A percentile compares a stretch with the other conserved stretches of the same genome.
Conservation (phyloP, 2,113 vertebrate species). For the Stigmatopora nigra region DNA sequence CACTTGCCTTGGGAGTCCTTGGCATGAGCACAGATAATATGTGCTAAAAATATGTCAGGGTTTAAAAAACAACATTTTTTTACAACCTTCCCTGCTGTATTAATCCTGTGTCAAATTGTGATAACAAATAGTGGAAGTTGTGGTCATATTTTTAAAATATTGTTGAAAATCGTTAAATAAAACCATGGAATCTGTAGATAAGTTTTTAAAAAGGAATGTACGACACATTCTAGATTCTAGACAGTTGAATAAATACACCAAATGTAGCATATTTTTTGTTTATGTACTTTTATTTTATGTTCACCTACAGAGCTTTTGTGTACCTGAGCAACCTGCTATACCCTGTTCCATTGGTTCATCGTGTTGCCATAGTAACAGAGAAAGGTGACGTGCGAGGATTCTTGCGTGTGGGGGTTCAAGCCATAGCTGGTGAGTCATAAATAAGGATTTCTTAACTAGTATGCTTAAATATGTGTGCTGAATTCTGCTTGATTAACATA, state of each 20-base stretch:
- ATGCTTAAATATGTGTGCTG: too few species aligned
- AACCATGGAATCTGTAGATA: not conserved
- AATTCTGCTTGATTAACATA: not conserved
- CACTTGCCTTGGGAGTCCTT: conserved; percentile 35
- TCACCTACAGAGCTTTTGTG: conserved; percentile 82
- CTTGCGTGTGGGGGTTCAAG: conserved; percentile 93
- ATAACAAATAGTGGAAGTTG: conserved; percentile 20
- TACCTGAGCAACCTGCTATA: conserved; percentile 98
- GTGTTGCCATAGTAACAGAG: conserved; percentile 92
- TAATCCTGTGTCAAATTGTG: conserved; percentile 8
- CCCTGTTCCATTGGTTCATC: conserved; percentile 91
- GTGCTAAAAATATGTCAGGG: conserved; percentile 33
- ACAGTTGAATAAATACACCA: not conserved
- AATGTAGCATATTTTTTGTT: conserved; percentile 13
- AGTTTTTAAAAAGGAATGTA: not conserved
- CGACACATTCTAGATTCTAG: not conserved
- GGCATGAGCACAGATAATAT: conserved; percentile 34
- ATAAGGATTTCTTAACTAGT: conserved; percentile 29
- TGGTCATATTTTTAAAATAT: conserved; percentile 9
- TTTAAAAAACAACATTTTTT: conserved; percentile 22
- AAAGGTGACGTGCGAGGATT: conserved; percentile 94
- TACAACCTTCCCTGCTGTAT: conserved; percentile 21
- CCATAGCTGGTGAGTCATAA: conserved; percentile 85
- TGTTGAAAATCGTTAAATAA: not conserved
- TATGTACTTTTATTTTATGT: not conserved